Percentiles rank a stretch among this genome's conserved stretches.
phyloP scores from a whole-genome alignment of 2,888 invertebrate genomes.

The Hemaris fuciformis region DNA sequence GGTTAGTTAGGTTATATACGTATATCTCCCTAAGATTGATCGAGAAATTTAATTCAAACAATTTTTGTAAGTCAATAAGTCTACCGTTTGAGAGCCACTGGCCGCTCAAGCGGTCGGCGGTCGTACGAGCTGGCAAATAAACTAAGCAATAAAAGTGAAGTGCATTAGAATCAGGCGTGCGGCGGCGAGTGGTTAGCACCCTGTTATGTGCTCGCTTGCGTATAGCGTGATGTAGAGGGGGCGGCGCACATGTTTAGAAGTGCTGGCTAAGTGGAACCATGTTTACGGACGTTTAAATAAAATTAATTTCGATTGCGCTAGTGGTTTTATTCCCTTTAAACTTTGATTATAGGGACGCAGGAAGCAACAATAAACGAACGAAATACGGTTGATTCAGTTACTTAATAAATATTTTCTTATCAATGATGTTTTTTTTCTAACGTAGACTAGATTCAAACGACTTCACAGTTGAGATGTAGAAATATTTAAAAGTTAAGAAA shows the following conservation, averaged over 20 bases:
- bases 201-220: slow-evolving; percentile 22
- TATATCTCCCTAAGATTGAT: no score
- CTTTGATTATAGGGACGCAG: background rate
- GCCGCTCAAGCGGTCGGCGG: slow-evolving; percentile 1
- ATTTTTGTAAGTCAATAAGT: background rate
- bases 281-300: background rate
- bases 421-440: no score
- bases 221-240: background rate
- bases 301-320: background rate
- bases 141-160: slow-evolving; percentile 48
- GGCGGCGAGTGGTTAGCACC: slow-evolving; percentile 26
- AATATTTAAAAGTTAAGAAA: no score
- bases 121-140: slow-evolving; percentile 17
- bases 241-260: slow-evolving; percentile 1
- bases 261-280: background rate
- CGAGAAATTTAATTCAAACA: no score
- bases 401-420: no score
- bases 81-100: background rate
- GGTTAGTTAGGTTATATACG: no score
- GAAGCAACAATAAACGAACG: background rate
- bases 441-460: no score
- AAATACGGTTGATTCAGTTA: background rate
- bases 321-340: background rate
- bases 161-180: slow-evolving; percentile 48
- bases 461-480: no score